phyloP scores from a whole-genome alignment of 2,797 vertebrate species.

The Agapornis canus region DNA sequence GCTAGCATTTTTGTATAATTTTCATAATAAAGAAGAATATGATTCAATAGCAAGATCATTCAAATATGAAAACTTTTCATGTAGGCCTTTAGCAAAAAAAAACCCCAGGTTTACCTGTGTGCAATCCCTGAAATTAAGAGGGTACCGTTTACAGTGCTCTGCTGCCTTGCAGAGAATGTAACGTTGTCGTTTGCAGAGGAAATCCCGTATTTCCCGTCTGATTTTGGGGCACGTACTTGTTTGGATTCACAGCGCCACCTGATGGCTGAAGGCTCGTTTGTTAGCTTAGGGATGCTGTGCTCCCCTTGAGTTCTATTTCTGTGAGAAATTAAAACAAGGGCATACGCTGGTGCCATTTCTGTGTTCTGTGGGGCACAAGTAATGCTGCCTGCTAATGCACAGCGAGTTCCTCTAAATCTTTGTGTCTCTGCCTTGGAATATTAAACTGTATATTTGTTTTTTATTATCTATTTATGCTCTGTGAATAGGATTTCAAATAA shows the following conservation, averaged over 20 bases:
- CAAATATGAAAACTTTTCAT: neutral
- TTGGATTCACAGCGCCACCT: constrained; percentile 56
- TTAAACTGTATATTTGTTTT: neutral
- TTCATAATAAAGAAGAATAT: neutral
- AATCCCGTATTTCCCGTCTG: neutral
- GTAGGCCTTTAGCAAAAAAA: neutral
- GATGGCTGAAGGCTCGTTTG: neutral
- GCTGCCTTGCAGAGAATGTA: neutral
- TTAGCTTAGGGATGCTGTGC: neutral
- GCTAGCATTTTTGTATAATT: neutral
- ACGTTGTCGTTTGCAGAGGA: neutral
- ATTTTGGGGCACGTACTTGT: neutral
- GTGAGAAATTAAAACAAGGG: neutral
- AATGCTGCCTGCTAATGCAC: neutral
- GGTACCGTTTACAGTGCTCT: neutral
- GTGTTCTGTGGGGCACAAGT: neutral
- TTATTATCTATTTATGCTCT: neutral
- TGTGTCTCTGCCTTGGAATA: neutral
- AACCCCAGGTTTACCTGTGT: neutral
- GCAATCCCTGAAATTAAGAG: neutral
- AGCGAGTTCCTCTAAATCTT: neutral
- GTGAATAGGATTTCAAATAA: neutral
- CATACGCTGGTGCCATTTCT: neutral
- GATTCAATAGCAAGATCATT: neutral
- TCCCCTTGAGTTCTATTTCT: neutral